Evolutionary conservation across 2,888 invertebrate species (phyloP).

Genomic region (Junonia oenone): DNA sequence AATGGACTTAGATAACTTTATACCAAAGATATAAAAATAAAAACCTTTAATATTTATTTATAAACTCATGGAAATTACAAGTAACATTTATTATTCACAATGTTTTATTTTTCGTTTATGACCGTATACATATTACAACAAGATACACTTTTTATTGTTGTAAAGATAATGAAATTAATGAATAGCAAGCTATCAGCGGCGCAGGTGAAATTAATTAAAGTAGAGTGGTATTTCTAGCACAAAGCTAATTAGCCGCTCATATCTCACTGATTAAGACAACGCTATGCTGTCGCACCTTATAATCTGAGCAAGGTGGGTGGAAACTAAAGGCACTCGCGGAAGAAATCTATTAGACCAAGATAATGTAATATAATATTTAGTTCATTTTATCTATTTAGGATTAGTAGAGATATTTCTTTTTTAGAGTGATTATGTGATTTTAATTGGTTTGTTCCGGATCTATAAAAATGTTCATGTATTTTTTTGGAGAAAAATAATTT

Average conservation of each 20-base stretch:
- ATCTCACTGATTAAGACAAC: constrained; percentile 25
- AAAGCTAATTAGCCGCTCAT: constrained; percentile 27
- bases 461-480: no score
- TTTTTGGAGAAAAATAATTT: no score
- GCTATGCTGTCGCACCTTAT: constrained; percentile 17
- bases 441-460: no score
- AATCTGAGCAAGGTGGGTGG: constrained; percentile 10
- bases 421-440: no score
- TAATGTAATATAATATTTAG: not conserved
- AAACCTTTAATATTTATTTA: no score
- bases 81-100: no score
- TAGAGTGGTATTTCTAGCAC: constrained; percentile 13
- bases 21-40: no score
- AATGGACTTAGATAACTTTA: not conserved
- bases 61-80: no score
- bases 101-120: no score
- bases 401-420: not conserved
- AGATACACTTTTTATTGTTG: not conserved
- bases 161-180: constrained; percentile 10
- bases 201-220: constrained; percentile 17
- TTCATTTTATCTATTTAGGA: not conserved
- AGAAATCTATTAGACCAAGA: not conserved
- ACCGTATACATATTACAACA: no score
- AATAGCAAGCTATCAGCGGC: constrained; percentile 9
- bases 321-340: constrained; percentile 1